Evolutionary conservation across 2,797 vertebrate species (phyloP).

Genomic region (Macropus fuliginosus): DNA sequence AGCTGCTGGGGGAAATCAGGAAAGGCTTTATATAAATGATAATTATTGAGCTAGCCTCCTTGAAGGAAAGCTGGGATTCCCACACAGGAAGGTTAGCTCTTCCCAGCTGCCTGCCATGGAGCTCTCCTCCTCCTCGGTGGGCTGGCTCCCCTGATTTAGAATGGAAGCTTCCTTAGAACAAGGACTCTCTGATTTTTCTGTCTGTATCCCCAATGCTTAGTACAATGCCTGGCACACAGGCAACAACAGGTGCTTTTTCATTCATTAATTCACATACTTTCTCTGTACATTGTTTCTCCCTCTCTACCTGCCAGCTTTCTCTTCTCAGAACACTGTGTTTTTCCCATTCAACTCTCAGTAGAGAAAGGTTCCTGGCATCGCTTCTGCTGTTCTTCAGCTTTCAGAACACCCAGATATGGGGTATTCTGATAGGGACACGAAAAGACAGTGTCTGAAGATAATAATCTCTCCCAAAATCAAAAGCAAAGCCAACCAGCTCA

Average conservation of each 20-base stretch:
- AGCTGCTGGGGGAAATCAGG: not conserved
- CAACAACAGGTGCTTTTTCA: not conserved
- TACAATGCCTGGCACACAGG: not conserved
- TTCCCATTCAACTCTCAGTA: constrained; percentile 22
- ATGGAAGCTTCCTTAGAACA: not conserved
- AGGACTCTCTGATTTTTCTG: not conserved
- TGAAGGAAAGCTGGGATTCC: not conserved
- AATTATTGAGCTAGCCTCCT: not conserved
- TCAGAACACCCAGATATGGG: not conserved
- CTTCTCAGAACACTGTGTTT: not conserved
- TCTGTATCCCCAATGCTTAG: not conserved
- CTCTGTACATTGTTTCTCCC: constrained; percentile 3
- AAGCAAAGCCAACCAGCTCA: not conserved
- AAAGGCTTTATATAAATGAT: not conserved
- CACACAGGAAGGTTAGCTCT: not conserved
- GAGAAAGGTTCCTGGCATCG: constrained; percentile 9
- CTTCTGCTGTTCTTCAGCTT: constrained; percentile 6
- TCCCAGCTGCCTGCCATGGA: not conserved
- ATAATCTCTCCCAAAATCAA: not conserved
- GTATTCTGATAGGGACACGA: constrained; percentile 31
- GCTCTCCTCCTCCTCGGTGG: not conserved
- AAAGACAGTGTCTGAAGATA: constrained; percentile 35
- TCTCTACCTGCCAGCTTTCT: not conserved
- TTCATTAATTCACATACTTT: constrained; percentile 21
- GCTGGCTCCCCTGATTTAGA: not conserved